Evolutionary conservation across 1,140 invertebrate genomes (phyloP).

Genomic region (Cyclina sinensis): DNA sequence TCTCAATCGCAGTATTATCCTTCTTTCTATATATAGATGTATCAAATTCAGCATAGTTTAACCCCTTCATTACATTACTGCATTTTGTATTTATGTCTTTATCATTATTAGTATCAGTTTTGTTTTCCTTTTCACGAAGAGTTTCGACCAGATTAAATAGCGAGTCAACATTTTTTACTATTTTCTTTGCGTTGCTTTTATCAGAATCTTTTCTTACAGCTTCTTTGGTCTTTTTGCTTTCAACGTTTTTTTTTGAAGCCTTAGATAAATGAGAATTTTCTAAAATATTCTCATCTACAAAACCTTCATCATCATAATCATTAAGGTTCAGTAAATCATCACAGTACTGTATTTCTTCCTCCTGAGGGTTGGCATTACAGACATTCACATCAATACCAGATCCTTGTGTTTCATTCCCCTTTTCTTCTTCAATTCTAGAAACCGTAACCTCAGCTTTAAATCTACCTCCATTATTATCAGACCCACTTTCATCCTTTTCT

Average conservation of each 20-base stretch:
- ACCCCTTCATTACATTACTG: constrained; percentile 6
- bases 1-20: constrained; percentile 8
- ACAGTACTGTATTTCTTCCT: background rate
- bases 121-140: background rate
- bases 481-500: background rate
- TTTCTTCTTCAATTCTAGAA: background rate
- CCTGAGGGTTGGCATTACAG: background rate
- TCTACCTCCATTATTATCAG: background rate
- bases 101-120: background rate
- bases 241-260: background rate
- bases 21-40: background rate
- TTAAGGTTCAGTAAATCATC: constrained; percentile 5
- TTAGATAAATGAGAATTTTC: constrained; percentile 8
- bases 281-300: constrained; percentile 23
- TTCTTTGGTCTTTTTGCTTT: background rate
- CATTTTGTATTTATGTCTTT: background rate
- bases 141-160: background rate
- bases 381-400: background rate
- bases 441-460: background rate
- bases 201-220: background rate
- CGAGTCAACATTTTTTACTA: background rate
- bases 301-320: constrained; percentile 39
- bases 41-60: constrained; percentile 38
- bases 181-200: background rate
- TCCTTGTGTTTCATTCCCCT: background rate